These are phyloP conservation scores for Brienomyrus longianalis DNA, from an alignment of 2,113 vertebrate genomes.

Conservation along the genomic window DNA sequence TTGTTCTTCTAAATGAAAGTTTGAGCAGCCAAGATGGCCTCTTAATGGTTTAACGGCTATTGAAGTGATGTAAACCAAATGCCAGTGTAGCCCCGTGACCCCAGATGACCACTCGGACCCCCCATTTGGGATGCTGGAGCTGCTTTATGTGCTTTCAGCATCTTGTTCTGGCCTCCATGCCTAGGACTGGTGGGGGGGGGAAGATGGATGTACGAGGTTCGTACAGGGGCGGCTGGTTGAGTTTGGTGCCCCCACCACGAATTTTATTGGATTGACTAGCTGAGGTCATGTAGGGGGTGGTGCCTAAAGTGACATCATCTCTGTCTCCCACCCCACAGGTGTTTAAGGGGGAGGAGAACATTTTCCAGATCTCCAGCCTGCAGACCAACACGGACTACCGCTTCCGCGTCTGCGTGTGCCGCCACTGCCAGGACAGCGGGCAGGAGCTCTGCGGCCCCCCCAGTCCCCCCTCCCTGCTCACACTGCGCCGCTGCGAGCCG, in stretches of 20 bases:
- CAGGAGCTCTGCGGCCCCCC: constrained; percentile 93
- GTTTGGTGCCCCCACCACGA: too few species aligned
- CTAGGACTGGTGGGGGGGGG: neutral
- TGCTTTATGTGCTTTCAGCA: neutral
- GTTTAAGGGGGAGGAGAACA: constrained; percentile 88
- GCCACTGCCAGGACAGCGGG: constrained; percentile 79
- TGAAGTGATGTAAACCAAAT: neutral
- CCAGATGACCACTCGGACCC: neutral
- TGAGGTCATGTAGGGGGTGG: neutral
- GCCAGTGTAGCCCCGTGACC: neutral
- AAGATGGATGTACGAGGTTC: neutral
- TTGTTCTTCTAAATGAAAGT: neutral
- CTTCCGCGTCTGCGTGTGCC: constrained; percentile 89
- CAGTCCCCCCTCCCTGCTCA: constrained; percentile 84
- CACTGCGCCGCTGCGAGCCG: constrained; percentile 67
- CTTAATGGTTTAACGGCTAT: neutral
- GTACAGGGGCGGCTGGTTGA: too few species aligned
- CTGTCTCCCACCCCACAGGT: constrained; percentile 59
- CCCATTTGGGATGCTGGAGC: neutral
- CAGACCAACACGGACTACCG: constrained; percentile 93
- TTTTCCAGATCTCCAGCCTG: constrained; percentile 86
- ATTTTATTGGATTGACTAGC: neutral
- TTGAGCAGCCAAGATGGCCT: neutral
- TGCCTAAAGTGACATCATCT: neutral
- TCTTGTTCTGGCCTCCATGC: neutral